phyloP scores from a whole-genome alignment of 2,888 invertebrate genomes.

The Thereva unica region DNA sequence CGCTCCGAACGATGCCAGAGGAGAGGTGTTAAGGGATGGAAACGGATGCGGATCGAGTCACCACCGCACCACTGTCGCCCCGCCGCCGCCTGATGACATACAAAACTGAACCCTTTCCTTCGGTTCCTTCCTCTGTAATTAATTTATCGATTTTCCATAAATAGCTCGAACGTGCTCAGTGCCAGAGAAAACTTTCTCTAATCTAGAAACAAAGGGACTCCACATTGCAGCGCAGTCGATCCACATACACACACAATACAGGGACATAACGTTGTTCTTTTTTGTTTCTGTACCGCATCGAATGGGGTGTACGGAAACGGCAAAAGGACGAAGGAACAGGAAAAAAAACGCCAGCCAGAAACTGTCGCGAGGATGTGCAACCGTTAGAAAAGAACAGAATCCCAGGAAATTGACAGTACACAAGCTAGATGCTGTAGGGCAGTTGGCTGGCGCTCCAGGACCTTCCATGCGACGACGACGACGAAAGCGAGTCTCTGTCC shows the following conservation, averaged over 20 bases:
- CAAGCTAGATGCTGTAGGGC: slow-evolving; percentile 1
- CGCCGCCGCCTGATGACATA: slow-evolving; percentile 15
- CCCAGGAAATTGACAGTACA: slow-evolving; percentile 3
- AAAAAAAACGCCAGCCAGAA: neutral
- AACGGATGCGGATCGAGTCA: too few relatives aligned
- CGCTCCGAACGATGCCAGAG: slow-evolving; percentile 2
- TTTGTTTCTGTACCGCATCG: too few relatives aligned
- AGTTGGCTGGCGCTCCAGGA: too few relatives aligned
- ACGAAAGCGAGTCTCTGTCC: too few relatives aligned
- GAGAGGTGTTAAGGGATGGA: neutral
- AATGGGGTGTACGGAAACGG: neutral
- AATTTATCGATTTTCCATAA: slow-evolving; percentile 33
- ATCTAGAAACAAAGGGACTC: slow-evolving; percentile 11
- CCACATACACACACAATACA: neutral
- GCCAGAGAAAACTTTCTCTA: slow-evolving; percentile 10
- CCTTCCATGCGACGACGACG: too few relatives aligned
- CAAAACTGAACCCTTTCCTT: slow-evolving; percentile 9
- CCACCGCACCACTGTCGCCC: too few relatives aligned
- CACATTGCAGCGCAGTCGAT: slow-evolving; percentile 12
- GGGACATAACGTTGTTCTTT: too few relatives aligned
- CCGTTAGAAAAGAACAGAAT: slow-evolving; percentile 8
- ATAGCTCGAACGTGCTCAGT: slow-evolving; percentile 20
- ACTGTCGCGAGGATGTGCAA: neutral
- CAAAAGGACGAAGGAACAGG: neutral
- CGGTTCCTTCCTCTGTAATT: slow-evolving; percentile 18